Conservation (phyloP, 2,113 vertebrate genomes). For the Poeciliopsis retropinna region DNA sequence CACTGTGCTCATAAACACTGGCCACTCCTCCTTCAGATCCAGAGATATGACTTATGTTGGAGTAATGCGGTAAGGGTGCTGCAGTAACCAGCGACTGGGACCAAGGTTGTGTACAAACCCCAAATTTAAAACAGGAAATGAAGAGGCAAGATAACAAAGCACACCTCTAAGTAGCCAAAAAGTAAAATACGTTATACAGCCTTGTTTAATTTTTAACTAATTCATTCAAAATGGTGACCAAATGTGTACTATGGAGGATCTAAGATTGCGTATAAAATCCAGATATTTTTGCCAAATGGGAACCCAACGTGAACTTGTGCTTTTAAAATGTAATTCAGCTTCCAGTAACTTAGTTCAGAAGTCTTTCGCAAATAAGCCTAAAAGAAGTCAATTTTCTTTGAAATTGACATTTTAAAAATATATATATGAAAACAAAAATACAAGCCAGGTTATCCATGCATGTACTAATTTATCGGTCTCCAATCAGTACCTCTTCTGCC, state of each 20-base stretch:
- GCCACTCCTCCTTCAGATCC: conserved; percentile 29
- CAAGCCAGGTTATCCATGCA: background rate
- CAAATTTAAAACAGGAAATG: conserved; percentile 13
- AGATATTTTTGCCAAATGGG: background rate
- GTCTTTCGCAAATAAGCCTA: conserved; percentile 17
- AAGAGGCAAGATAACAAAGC: background rate
- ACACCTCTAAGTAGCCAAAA: background rate
- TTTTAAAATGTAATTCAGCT: conserved; percentile 12
- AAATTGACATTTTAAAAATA: background rate
- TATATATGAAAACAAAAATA: background rate
- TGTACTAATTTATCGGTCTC: background rate
- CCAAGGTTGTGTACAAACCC: conserved; percentile 5
- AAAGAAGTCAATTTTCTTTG: conserved; percentile 21
- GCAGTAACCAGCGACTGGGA: conserved; percentile 23
- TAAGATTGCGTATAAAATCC: background rate
- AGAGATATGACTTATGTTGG: conserved; percentile 46
- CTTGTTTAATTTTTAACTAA: background rate
- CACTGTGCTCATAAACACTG: conserved; percentile 44
- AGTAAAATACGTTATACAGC: background rate
- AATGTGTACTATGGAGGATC: background rate
- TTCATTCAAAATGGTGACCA: background rate
- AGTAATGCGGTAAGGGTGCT: conserved; percentile 25
- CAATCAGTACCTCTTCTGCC: background rate
- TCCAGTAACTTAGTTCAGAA: conserved; percentile 9
- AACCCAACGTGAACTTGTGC: background rate